Conservation (phyloP, 2,113 vertebrate species). For the zebrafish (Danio rerio) region GRCz12tu NC_133176.1:58473001-58473500, state of each 20-base stretch:
- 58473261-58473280: too few species aligned
- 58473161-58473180: not conserved
- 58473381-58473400: not conserved
- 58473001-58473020: not conserved
- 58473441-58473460: not conserved
- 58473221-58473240: not conserved
- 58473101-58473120: not conserved
- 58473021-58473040: not conserved
- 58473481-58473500: too few species aligned
- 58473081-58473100: conserved; percentile 44
- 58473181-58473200: conserved; percentile 16
- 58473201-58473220: not conserved
- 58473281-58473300: not conserved
- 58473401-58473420: not conserved
- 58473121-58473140: not conserved
- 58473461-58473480: not conserved
- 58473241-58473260: not conserved
- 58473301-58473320: not conserved
- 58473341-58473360: not conserved
- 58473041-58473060: not conserved
- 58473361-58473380: not conserved
- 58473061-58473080: conserved; percentile 20
- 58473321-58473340: not conserved
- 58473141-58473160: not conserved
- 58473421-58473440: not conserved